These are phyloP conservation scores for Diabrotica virgifera DNA, from an alignment of 1,140 invertebrate species.

Conservation along the genomic window DNA sequence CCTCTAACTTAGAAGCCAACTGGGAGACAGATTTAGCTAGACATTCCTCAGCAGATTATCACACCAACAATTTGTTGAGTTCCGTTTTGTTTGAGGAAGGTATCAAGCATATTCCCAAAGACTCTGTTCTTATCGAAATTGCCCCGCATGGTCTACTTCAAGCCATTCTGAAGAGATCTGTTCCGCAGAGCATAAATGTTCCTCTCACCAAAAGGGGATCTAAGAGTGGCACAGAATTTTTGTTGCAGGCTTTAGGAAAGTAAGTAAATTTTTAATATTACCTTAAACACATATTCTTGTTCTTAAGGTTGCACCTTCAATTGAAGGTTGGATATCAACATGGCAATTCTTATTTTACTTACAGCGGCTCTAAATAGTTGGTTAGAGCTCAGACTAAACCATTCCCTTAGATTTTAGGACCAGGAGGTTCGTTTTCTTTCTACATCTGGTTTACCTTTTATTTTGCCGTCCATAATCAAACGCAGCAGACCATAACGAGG, in stretches of 20 bases:
- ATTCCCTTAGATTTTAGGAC: no score
- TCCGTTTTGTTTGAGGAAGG: constrained; percentile 87
- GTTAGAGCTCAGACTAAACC: no score
- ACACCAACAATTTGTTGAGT: constrained; percentile 85
- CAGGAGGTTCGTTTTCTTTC: no score
- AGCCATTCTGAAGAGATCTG: constrained; percentile 63
- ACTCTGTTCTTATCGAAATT: constrained; percentile 77
- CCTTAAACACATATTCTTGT: no score
- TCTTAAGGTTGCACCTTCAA: no score
- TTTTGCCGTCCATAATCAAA: no score
- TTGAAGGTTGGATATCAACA: no score
- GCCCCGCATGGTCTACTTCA: constrained; percentile 80
- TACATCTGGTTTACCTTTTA: no score
- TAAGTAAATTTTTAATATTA: constrained; percentile 45
- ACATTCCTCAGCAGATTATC: constrained; percentile 84
- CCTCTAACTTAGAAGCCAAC: constrained; percentile 73
- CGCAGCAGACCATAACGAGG: no score
- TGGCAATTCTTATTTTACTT: no score
- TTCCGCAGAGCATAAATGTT: constrained; percentile 63
- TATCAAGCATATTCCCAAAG: constrained; percentile 68
- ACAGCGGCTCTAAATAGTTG: no score
- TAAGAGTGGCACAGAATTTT: constrained; percentile 66
- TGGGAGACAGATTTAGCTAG: constrained; percentile 71
- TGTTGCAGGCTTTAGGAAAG: constrained; percentile 72
- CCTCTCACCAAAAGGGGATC: constrained; percentile 75